Evolutionary conservation across 1,140 invertebrate species (phyloP).

Genomic region (Procambarus clarkii): DNA sequence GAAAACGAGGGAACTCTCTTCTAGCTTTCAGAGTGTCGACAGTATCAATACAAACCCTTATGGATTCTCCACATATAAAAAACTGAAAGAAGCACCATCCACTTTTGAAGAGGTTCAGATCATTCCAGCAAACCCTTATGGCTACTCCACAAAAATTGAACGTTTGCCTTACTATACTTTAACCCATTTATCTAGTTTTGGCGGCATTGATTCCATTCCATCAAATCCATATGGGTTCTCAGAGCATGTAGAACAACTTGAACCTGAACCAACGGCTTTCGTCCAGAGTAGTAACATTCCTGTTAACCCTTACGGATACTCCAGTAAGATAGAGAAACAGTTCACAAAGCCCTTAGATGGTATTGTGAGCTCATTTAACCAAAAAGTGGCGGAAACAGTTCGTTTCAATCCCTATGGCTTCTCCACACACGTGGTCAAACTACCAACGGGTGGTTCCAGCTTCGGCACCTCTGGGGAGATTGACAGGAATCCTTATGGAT

Average conservation of each 20-base stretch:
- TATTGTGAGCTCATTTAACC: background rate
- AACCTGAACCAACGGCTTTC: background rate
- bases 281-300: background rate
- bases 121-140: conserved; percentile 8
- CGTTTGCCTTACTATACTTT: background rate
- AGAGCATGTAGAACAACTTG: background rate
- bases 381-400: background rate
- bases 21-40: background rate
- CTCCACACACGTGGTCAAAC: background rate
- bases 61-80: background rate
- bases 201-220: background rate
- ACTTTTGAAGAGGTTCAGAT: background rate
- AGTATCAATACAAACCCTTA: background rate
- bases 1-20: background rate
- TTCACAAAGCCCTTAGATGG: background rate
- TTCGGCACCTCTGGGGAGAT: background rate
- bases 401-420: background rate
- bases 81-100: background rate
- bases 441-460: background rate
- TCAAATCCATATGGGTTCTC: background rate
- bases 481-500: background rate
- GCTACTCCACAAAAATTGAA: background rate
- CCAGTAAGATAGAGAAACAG: background rate
- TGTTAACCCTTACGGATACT: background rate
- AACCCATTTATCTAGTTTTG: background rate